Percentiles rank a stretch among this genome's conserved stretches.
These are phyloP conservation scores for Melanotaenia maccullochi DNA, from an alignment of 2,797 vertebrate species.

Conservation along the genomic window DNA sequence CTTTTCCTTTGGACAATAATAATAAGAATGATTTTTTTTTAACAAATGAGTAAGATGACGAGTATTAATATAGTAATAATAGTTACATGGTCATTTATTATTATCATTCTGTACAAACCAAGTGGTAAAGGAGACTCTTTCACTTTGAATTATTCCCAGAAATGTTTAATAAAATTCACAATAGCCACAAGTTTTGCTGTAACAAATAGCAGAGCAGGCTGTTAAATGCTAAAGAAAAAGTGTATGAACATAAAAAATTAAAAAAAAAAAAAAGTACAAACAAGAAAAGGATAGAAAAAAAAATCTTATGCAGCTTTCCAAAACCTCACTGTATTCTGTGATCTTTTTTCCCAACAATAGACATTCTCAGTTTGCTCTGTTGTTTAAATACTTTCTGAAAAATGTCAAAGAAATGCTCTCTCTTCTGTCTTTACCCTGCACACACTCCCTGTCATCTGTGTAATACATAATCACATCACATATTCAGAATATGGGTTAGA, in stretches of 20 bases:
- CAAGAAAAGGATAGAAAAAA: background rate
- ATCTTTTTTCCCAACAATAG: slow-evolving; percentile 7
- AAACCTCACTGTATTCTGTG: background rate
- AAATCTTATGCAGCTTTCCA: background rate
- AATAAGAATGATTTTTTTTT: too few species aligned
- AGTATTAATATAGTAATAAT: too few species aligned
- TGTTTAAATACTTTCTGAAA: slow-evolving; percentile 25
- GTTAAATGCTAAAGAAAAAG: background rate
- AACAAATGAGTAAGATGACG: too few species aligned
- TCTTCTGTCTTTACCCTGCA: slow-evolving; percentile 15
- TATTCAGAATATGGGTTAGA: slow-evolving; percentile 18
- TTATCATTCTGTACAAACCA: too few species aligned
- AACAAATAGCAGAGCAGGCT: too few species aligned
- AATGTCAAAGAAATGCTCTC: background rate
- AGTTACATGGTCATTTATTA: too few species aligned
- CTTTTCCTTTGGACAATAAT: too few species aligned
- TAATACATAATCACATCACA: background rate
- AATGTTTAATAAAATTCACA: too few species aligned
- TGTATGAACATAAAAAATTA: background rate
- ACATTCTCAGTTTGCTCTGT: slow-evolving; percentile 25
- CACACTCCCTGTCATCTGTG: slow-evolving; percentile 37
- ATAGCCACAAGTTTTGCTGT: too few species aligned
- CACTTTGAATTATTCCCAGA: too few species aligned
- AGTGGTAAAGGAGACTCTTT: too few species aligned
- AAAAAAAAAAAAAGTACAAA: background rate